A percentile compares a stretch with the other conserved stretches of the same genome.
phyloP scores from a whole-genome alignment of 2,888 invertebrate genomes.

The Spodoptera picta region DNA sequence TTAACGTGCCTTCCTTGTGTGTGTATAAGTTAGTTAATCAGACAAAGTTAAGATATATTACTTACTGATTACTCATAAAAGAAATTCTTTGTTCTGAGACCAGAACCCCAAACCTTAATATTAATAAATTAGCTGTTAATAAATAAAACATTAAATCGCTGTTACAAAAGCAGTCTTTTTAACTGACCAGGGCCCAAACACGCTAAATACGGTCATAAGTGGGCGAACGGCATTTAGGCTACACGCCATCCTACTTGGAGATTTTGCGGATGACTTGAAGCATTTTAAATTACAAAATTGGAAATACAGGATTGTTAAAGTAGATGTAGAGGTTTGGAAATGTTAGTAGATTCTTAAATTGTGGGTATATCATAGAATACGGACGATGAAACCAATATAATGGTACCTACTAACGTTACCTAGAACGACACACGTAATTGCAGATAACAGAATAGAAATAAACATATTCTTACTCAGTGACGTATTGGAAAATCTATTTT shows the following conservation, averaged over 20 bases:
- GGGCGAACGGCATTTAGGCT: conserved; percentile 83
- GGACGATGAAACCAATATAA: neutral
- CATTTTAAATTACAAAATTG: conserved; percentile 74
- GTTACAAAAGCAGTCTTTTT: conserved; percentile 57
- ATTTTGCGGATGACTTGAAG: conserved; percentile 72
- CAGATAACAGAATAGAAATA: conserved; percentile 19
- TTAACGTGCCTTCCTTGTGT: too few relatives aligned
- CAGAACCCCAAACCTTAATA: conserved; percentile 3
- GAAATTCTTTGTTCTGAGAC: conserved; percentile 30
- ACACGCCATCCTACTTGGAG: conserved; percentile 66
- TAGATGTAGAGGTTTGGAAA: conserved; percentile 43
- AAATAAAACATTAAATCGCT: conserved; percentile 43
- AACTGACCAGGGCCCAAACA: conserved; percentile 73
- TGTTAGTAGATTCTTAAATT: conserved; percentile 23
- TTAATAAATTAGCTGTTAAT: conserved; percentile 18
- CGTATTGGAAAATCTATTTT: conserved; percentile 31
- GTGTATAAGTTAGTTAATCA: too few relatives aligned
- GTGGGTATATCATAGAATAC: neutral
- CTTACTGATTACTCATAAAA: conserved; percentile 15
- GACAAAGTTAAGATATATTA: neutral
- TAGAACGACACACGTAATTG: conserved; percentile 9
- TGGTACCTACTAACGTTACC: conserved; percentile 1
- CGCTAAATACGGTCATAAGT: conserved; percentile 74
- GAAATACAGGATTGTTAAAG: conserved; percentile 68
- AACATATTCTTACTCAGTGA: conserved; percentile 5